These are phyloP conservation scores for Rhyacichthys aspro DNA, from an alignment of 2,797 vertebrate species.

Conservation along the genomic window DNA sequence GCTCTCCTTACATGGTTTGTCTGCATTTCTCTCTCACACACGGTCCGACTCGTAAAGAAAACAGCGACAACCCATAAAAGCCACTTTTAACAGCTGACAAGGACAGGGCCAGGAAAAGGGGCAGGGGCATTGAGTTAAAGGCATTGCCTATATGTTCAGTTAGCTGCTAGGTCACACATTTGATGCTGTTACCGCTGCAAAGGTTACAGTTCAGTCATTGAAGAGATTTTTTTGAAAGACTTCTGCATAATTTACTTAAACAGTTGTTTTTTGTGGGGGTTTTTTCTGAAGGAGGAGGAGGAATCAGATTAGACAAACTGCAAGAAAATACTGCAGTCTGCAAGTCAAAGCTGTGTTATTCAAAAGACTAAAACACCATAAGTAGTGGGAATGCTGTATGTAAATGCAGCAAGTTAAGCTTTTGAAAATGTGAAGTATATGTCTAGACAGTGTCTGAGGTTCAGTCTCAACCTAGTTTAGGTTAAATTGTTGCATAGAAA, in stretches of 20 bases:
- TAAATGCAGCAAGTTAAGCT: too few species aligned
- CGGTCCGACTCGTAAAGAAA: conserved; percentile 74
- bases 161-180: conserved; percentile 32
- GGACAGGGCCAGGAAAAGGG: conserved; percentile 65
- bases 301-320: too few species aligned
- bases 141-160: conserved; percentile 32
- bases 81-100: conserved; percentile 78
- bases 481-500: conserved; percentile 1
- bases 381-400: too few species aligned
- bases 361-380: too few species aligned
- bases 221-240: too few species aligned
- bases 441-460: too few species aligned
- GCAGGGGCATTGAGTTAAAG: conserved; percentile 42
- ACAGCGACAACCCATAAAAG: conserved; percentile 81
- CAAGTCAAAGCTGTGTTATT: too few species aligned
- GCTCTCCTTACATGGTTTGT: conserved; percentile 78
- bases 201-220: conserved; percentile 4
- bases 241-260: neutral
- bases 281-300: too few species aligned
- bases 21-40: conserved; percentile 76
- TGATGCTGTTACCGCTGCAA: conserved; percentile 2
- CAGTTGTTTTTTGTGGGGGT: too few species aligned
- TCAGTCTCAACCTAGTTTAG: too few species aligned
- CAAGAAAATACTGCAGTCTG: too few species aligned
- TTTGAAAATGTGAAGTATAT: too few species aligned